Percentiles rank a stretch among this genome's conserved stretches.
Evolutionary conservation across 2,888 invertebrate species (phyloP).

Genomic region (Tetragonisca angustula): DNA sequence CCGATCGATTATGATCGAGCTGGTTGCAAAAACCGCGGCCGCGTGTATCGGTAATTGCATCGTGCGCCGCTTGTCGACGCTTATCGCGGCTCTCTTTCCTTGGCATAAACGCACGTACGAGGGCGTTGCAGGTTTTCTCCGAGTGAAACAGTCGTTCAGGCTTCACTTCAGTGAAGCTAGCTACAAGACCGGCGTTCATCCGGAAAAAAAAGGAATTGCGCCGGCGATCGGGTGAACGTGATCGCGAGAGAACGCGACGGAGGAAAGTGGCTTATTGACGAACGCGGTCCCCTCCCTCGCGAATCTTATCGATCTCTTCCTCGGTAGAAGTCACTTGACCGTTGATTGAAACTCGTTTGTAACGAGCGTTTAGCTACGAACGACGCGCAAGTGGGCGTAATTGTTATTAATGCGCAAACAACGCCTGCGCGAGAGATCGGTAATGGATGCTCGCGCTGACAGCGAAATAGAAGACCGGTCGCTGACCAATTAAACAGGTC

Average conservation of each 20-base stretch:
- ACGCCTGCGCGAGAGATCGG: conserved; percentile 39
- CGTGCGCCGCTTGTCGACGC: conserved; percentile 74
- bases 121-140: conserved; percentile 66
- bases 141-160: conserved; percentile 59
- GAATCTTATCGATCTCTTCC: background rate
- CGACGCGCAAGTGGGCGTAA: conserved; percentile 20
- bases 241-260: background rate
- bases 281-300: background rate
- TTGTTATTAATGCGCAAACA: conserved; percentile 42
- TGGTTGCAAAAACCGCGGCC: conserved; percentile 58
- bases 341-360: background rate
- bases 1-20: conserved; percentile 77
- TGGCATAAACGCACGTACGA: conserved; percentile 74
- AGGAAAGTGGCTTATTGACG: conserved; percentile 1
- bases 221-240: conserved; percentile 45
- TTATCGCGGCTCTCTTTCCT: conserved; percentile 77
- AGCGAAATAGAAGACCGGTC: conserved; percentile 23
- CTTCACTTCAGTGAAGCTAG: conserved; percentile 28
- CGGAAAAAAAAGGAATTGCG: conserved; percentile 55
- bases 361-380: background rate
- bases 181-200: conserved; percentile 46
- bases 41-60: conserved; percentile 79
- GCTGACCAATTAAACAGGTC: conserved; percentile 57
- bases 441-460: conserved; percentile 46
- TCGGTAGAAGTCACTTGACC: background rate